A percentile compares a stretch with the other conserved stretches of the same genome.
These are phyloP conservation scores for Gobio occitaniae DNA, from an alignment of 2,797 vertebrate species.

Conservation along the genomic window DNA sequence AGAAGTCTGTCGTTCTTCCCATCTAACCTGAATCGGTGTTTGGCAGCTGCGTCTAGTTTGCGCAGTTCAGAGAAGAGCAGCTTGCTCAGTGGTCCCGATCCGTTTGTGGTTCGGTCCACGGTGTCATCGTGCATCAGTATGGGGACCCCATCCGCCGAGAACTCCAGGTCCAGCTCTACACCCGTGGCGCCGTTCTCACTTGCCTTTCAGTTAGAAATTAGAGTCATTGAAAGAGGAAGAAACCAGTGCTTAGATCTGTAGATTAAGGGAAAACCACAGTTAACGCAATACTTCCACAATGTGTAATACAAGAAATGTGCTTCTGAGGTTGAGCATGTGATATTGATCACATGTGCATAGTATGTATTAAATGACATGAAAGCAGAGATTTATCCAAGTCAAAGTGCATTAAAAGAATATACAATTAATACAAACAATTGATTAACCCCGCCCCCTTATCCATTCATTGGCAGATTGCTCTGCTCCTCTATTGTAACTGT, in stretches of 20 bases:
- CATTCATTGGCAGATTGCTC: not conserved
- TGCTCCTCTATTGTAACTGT: not conserved
- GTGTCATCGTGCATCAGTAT: conserved; percentile 95
- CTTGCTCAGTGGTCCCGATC: conserved; percentile 83
- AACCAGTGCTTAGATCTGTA: conserved; percentile 3
- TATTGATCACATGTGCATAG: not conserved
- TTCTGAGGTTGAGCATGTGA: not conserved
- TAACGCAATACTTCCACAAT: not conserved
- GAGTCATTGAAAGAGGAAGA: not conserved
- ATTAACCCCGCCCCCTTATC: not conserved
- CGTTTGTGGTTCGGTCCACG: conserved; percentile 92
- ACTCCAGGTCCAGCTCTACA: conserved; percentile 94
- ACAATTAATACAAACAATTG: not conserved
- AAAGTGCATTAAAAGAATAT: not conserved
- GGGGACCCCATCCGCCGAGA: conserved; percentile 89
- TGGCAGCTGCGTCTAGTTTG: conserved; percentile 88
- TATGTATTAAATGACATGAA: not conserved
- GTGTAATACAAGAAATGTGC: not conserved
- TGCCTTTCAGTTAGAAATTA: conserved; percentile 76
- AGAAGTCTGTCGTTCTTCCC: not conserved
- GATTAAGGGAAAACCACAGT: not conserved
- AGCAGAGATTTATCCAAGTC: not conserved
- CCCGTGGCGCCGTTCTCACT: conserved; percentile 88
- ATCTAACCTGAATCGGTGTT: conserved; percentile 86
- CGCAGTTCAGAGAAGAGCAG: conserved; percentile 83